Evolutionary conservation across 2,797 vertebrate species (phyloP).

Genomic region (Aselliscus stoliczkanus): DNA sequence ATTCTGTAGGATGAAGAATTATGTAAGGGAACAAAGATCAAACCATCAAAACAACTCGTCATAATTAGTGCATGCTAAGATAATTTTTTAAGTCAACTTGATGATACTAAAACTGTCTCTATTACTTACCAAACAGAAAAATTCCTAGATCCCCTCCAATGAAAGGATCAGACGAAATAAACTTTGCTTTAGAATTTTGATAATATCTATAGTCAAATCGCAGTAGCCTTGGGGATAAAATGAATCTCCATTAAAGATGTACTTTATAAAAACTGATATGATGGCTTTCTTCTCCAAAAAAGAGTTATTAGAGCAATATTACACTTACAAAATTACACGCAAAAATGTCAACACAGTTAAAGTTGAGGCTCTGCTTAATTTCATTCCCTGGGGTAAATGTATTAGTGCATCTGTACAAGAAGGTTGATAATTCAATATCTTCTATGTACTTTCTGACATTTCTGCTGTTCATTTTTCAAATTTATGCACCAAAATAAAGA

Average conservation of each 20-base stretch:
- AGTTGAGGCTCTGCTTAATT: slow-evolving; percentile 65
- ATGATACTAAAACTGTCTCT: not conserved
- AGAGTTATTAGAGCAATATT: slow-evolving; percentile 38
- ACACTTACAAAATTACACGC: slow-evolving; percentile 60
- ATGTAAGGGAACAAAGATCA: not conserved
- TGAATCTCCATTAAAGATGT: slow-evolving; percentile 44
- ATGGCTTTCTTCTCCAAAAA: slow-evolving; percentile 40
- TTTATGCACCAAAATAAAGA: slow-evolving; percentile 73
- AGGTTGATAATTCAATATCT: slow-evolving; percentile 68
- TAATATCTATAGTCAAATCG: slow-evolving; percentile 60
- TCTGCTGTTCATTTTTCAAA: slow-evolving; percentile 75
- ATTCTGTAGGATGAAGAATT: not conserved
- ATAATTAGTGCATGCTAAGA: not conserved
- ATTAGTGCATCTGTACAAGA: slow-evolving; percentile 60
- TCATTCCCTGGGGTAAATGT: slow-evolving; percentile 66
- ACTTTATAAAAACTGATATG: slow-evolving; percentile 55
- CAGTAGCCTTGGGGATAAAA: slow-evolving; percentile 48
- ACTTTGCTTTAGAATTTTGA: slow-evolving; percentile 57
- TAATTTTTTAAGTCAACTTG: slow-evolving; percentile 16
- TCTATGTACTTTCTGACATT: slow-evolving; percentile 72
- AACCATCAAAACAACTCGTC: not conserved
- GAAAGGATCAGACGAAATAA: slow-evolving; percentile 35
- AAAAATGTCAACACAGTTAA: slow-evolving; percentile 72
- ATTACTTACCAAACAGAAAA: slow-evolving; percentile 30
- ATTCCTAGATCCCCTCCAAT: not conserved